phyloP scores from a whole-genome alignment of 2,797 vertebrate species.

The Acanthurus leucopareius region DNA sequence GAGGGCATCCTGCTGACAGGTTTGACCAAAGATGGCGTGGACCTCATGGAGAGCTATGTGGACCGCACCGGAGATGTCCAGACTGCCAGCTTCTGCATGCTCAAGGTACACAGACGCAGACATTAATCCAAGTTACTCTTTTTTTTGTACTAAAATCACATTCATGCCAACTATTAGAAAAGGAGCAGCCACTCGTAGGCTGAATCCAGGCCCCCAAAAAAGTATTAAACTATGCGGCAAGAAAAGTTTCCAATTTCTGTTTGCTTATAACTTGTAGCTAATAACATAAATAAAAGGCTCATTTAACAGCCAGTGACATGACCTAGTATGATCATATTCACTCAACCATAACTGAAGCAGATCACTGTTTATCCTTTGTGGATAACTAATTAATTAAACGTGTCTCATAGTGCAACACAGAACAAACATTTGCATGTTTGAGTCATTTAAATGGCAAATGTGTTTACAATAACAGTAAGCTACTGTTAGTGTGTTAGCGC shows the following conservation, averaged over 20 bases:
- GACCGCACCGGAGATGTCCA: slow-evolving; percentile 99
- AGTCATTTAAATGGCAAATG: no score
- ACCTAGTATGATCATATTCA: no score
- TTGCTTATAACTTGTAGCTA: neutral
- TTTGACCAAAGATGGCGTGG: slow-evolving; percentile 97
- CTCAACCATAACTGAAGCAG: no score
- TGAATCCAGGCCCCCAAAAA: neutral
- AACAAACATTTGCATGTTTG: no score
- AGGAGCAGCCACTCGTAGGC: neutral
- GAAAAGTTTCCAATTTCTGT: neutral
- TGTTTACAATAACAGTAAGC: no score
- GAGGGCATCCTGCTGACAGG: slow-evolving; percentile 97
- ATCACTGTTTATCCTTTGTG: no score
- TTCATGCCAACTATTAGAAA: neutral
- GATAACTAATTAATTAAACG: no score
- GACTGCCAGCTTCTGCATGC: slow-evolving; percentile 98
- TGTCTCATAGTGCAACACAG: no score
- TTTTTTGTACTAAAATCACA: neutral
- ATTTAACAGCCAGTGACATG: no score
- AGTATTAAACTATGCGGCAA: neutral
- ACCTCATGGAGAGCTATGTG: slow-evolving; percentile 98
- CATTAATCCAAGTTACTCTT: fast-evolving
- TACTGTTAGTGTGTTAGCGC: no score
- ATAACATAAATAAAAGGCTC: neutral
- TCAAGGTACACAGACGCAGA: slow-evolving; percentile 87